phyloP scores from a whole-genome alignment of 2,113 vertebrate species.

The Octodon degus region DNA sequence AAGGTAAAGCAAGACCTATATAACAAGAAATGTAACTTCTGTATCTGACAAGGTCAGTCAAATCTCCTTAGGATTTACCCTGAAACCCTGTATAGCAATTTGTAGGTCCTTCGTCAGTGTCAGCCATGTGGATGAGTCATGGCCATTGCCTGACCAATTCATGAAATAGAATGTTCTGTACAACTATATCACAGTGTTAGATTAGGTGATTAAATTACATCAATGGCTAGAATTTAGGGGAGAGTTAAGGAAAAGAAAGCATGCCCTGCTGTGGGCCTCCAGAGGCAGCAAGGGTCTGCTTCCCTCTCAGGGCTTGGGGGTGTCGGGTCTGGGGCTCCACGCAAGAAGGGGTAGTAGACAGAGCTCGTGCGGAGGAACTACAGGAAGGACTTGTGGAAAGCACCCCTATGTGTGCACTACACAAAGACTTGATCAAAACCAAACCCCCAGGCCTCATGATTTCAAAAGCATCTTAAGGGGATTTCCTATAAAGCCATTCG shows the following conservation, averaged over 20 bases:
- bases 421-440: neutral
- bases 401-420: neutral
- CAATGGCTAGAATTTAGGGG: constrained; percentile 1
- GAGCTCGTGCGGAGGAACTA: neutral
- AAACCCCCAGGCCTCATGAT: neutral
- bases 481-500: neutral
- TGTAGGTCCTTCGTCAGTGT: too few species aligned
- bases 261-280: neutral
- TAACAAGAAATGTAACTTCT: too few species aligned
- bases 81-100: too few species aligned
- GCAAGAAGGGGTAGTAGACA: neutral
- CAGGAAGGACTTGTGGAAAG: neutral
- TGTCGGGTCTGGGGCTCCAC: neutral
- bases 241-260: neutral
- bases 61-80: too few species aligned
- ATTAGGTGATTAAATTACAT: too few species aligned
- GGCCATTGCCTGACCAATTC: too few species aligned
- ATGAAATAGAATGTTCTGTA: too few species aligned
- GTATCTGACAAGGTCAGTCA: too few species aligned
- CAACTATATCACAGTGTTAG: neutral
- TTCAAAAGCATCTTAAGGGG: neutral
- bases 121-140: too few species aligned
- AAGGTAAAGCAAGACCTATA: too few species aligned
- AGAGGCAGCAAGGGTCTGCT: neutral
- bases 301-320: neutral